Percentiles rank a stretch among this genome's conserved stretches.
These are phyloP conservation scores for Chrysemys picta DNA, from an alignment of 2,113 vertebrate species.

Conservation along the genomic window DNA sequence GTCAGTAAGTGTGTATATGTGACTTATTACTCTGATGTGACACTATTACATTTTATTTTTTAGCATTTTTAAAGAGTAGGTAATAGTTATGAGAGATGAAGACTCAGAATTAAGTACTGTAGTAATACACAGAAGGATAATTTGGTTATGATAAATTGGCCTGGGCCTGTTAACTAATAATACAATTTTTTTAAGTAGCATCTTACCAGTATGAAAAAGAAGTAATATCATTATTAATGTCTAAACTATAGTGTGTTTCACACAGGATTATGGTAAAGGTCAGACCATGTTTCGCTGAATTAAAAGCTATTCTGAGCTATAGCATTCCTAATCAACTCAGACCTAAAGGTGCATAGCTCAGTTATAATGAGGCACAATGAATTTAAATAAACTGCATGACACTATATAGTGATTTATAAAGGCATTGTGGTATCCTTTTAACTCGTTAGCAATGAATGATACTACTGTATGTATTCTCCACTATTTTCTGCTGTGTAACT, in stretches of 20 bases:
- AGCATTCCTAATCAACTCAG: constrained; percentile 98
- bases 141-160: constrained; percentile 99
- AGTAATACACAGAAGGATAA: constrained; percentile 99
- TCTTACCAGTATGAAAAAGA: constrained; percentile 89
- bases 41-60: constrained; percentile 94
- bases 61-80: constrained; percentile 97
- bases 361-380: constrained; percentile 99
- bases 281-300: constrained; percentile 98
- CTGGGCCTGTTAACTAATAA: constrained; percentile 96
- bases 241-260: constrained; percentile 96
- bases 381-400: constrained; percentile 99
- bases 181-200: constrained; percentile 97
- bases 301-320: constrained; percentile 99
- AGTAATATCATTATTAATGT: constrained; percentile 99
- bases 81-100: constrained; percentile 97
- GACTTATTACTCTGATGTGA: constrained; percentile 92
- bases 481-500: constrained; percentile 80
- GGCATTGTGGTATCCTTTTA: constrained; percentile 94
- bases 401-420: constrained; percentile 97
- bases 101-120: constrained; percentile 93
- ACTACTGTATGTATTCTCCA: constrained; percentile 74
- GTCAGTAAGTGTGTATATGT: constrained; percentile 85
- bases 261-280: constrained; percentile 99
- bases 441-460: constrained; percentile 99
- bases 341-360: constrained; percentile 99